These are phyloP conservation scores for Puma concolor DNA, from an alignment of 2,113 vertebrate species.

Conservation along the genomic window DNA sequence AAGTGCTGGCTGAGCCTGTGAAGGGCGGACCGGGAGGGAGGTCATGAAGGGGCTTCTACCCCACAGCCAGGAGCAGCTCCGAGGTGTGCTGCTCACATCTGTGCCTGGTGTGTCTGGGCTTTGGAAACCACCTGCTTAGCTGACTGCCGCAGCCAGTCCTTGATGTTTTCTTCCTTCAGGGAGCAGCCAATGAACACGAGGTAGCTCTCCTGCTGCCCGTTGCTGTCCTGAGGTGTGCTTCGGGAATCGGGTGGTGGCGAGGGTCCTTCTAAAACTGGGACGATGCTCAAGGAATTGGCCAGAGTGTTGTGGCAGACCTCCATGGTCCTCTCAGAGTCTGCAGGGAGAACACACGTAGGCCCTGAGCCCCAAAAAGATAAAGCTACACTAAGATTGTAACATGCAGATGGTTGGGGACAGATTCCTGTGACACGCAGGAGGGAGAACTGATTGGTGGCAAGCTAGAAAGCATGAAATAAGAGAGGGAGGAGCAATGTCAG, in stretches of 20 bases:
- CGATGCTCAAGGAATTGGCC: constrained; percentile 89
- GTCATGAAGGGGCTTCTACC: not conserved
- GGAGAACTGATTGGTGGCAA: not conserved
- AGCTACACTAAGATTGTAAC: not conserved
- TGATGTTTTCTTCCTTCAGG: constrained; percentile 92
- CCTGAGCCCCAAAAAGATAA: not conserved
- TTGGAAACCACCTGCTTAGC: constrained; percentile 91
- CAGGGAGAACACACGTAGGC: not conserved
- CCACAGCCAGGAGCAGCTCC: not conserved
- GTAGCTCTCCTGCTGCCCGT: constrained; percentile 86
- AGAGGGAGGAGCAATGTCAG: not conserved
- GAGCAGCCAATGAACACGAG: constrained; percentile 93
- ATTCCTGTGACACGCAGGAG: not conserved
- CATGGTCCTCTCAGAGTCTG: constrained; percentile 92
- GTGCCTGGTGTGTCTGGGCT: not conserved
- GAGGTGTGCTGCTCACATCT: not conserved
- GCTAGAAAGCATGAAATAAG: not conserved
- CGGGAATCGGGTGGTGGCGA: constrained; percentile 81
- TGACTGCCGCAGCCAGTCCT: constrained; percentile 95
- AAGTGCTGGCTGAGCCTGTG: not conserved
- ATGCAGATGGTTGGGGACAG: not conserved
- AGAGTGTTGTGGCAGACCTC: constrained; percentile 92
- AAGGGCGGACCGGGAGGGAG: not conserved
- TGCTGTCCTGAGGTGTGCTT: constrained; percentile 74
- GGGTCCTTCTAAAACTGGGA: constrained; percentile 85